Evolutionary conservation across 2,888 invertebrate genomes (phyloP).

Genomic region (Dione juno): DNA sequence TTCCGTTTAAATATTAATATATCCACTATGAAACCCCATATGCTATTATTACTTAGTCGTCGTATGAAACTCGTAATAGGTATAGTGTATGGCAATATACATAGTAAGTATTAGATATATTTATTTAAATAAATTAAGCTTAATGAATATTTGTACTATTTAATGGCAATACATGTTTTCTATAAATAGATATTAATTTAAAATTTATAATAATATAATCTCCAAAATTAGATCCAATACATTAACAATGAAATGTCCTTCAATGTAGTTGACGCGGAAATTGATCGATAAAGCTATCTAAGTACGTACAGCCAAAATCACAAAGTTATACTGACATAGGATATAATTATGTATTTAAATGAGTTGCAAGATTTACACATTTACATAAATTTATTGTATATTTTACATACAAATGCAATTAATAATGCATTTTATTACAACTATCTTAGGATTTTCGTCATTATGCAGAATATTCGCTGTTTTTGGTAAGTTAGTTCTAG

Average conservation of each 20-base stretch:
- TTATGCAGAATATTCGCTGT: constrained; percentile 4
- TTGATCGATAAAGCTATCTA: constrained; percentile 46
- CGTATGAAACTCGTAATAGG: neutral
- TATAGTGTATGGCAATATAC: neutral
- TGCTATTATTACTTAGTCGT: neutral
- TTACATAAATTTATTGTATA: constrained; percentile 26
- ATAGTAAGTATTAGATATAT: neutral
- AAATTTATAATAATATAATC: constrained; percentile 29
- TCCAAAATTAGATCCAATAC: constrained; percentile 43
- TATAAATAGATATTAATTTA: neutral
- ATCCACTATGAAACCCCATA: constrained; percentile 35
- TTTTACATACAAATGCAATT: constrained; percentile 28
- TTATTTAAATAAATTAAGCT: neutral
- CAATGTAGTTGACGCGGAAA: constrained; percentile 50
- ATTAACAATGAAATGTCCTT: constrained; percentile 64
- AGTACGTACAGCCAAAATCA: constrained; percentile 24
- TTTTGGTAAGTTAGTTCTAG: constrained; percentile 10
- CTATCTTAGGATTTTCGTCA: constrained; percentile 3
- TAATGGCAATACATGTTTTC: too few species aligned
- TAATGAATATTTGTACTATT: too few species aligned
- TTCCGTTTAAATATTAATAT: constrained; percentile 74
- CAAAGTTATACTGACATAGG: constrained; percentile 17
- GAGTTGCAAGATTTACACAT: constrained; percentile 16
- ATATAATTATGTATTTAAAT: constrained; percentile 33
- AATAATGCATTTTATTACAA: constrained; percentile 15